Evolutionary conservation across 2,113 vertebrate genomes (phyloP).

Genomic region (Pleuronectes platessa): DNA sequence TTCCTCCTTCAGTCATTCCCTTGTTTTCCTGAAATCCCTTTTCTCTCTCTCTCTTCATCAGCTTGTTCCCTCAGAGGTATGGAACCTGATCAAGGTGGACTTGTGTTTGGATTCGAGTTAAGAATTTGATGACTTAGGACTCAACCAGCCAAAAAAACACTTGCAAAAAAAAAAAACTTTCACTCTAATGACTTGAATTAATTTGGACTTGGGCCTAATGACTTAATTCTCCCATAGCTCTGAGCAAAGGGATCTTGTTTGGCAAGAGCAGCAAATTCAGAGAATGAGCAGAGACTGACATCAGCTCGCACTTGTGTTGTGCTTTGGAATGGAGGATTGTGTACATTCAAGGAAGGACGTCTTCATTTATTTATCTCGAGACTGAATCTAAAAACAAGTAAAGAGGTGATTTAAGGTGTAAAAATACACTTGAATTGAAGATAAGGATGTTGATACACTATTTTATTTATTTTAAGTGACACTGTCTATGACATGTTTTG

Average conservation of each 20-base stretch:
- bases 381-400: not conserved
- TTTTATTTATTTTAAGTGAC: not conserved
- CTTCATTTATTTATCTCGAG: not conserved
- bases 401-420: not conserved
- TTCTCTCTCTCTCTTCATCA: too few species aligned
- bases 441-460: not conserved
- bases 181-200: constrained; percentile 2
- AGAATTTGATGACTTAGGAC: constrained; percentile 9
- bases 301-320: not conserved
- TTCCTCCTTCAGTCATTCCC: not conserved
- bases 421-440: not conserved
- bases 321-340: constrained; percentile 5
- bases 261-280: constrained; percentile 18
- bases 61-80: not conserved
- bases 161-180: constrained; percentile 17
- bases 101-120: not conserved
- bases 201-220: constrained; percentile 29
- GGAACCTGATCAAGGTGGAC: not conserved
- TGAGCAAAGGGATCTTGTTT: constrained; percentile 14
- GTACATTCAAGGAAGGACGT: not conserved
- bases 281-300: not conserved
- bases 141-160: not conserved
- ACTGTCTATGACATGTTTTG: not conserved
- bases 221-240: constrained; percentile 2
- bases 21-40: too few species aligned